Evolutionary conservation across 2,797 vertebrate genomes (phyloP), one percentile per base, ranked within the genome.

Genomic region (Pristis pectinata): DNA sequence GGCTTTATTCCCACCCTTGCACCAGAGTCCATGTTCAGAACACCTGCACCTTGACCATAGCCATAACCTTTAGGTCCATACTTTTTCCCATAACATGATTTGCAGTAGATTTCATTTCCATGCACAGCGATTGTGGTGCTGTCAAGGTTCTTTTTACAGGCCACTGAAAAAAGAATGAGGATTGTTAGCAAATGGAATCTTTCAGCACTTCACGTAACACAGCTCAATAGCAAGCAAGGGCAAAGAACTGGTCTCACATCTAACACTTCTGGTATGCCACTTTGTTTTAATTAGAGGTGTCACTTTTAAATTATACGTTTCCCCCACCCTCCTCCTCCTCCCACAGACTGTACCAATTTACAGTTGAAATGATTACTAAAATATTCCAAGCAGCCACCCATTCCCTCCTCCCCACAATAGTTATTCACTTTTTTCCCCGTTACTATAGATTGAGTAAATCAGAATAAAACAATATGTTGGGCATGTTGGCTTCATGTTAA

Each of bases 11-110:
- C 99, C 95, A 99, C 97, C 30, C 97, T 97, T 95, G 98, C 98
- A 22, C 98, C 99, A 1, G 97, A 98, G 97, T 99, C 99, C 79
- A 97, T 99, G 95, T 98, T 99, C 96, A 99, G 97, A 0, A 98
- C 98, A 34, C 98, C 99, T 0, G 98, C 98, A 72, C 99, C 99
- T 85, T 98, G 97, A 80, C 99, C 99, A 0, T 97, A 99, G 37
- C 99, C 99, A 0, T 99, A 99, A 96, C 99, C 99, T 97, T 99
- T 99, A 94, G 99, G 99, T 4, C 99, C 99, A 0, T 99, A 98
- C 96, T 99, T 99, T 97, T 99, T 99, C 96, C 98, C 98, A 0
- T 99, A 99, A 97, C 99, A 99, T 0, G 98, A 98, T 96, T 99
- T 99, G 97, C 99, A 99, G 97, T 98, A 99, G 97, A 99, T 99